phyloP scores from a whole-genome alignment of 2,888 invertebrate genomes.

The Hoplodrina ambigua region DNA sequence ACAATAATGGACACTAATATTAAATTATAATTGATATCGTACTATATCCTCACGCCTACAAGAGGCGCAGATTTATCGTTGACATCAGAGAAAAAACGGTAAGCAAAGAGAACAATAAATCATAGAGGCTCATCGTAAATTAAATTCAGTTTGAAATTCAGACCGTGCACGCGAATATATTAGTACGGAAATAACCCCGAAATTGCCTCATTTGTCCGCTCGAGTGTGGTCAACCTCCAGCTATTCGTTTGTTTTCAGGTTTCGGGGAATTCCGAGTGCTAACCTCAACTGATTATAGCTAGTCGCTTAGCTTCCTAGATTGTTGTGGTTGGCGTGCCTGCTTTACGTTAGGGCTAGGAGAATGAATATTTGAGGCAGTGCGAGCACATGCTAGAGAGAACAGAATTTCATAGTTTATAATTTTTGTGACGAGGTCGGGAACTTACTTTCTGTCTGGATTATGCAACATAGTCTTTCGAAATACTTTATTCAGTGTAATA shows the following conservation, averaged over 20 bases:
- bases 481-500: background rate
- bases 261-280: background rate
- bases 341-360: background rate
- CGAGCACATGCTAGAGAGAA: background rate
- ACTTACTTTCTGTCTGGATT: slow-evolving; percentile 12
- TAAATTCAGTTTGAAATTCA: background rate
- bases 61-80: too few relatives aligned
- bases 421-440: background rate
- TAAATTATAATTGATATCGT: too few relatives aligned
- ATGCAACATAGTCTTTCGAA: background rate
- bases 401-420: background rate
- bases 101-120: background rate
- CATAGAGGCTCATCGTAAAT: background rate
- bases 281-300: background rate
- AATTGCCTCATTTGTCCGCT: background rate
- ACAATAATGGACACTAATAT: too few relatives aligned
- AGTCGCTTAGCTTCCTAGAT: background rate
- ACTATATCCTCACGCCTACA: too few relatives aligned
- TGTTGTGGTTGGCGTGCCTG: background rate
- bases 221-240: background rate
- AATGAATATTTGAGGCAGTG: slow-evolving; percentile 19
- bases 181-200: background rate
- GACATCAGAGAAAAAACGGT: background rate
- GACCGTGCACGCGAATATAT: background rate
- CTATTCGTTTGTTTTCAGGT: slow-evolving; percentile 9